Evolutionary conservation across 2,797 vertebrate genomes (phyloP), one percentile per base, ranked within the genome.

Genomic region (Notolabrus celidotus): DNA sequence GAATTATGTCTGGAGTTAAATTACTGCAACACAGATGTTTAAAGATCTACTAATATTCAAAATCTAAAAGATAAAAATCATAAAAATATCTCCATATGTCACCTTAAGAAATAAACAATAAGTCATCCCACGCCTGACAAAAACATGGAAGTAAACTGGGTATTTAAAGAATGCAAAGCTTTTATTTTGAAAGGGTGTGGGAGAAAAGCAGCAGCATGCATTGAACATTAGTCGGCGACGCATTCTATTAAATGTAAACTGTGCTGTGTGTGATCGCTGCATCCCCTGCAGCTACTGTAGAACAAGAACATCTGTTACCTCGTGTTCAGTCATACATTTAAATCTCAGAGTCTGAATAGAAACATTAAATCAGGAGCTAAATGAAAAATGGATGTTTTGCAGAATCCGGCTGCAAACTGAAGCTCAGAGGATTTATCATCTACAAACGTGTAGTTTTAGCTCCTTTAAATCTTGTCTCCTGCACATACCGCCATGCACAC

Each of bases 371-470:
- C 50, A 17, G 39, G 17, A n/a, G 15, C 31, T 10, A 34, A 67
- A 70, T 61, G 55, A 63, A 66, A 66, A 70, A 34, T 3, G 1
- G 27, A 47, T 61, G 45, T 25, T 19, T 11, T n/a, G 36, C 38
- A 39, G 27, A 7, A 56, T 47, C 47, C 41, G 46, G 34, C 54
- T 33, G 45, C 34, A 49, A 53, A 55, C 15, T 59, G 14, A 23
- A 45, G 23, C 8, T 53, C n/a, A 12, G 49, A 27, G 52, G 31
- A 64, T 49, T 56, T 62, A 23, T 55, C 53, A 59, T 64, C 49
- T 50, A 2, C 8, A 34, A 42, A 39, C n/a, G 5, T 42, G 3
- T 46, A 19, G 17, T 27, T 46, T 46, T 16, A 33, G 23, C 15
- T 6, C 10, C 20, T 45, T n/a, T 11, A 36, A 41, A 64, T 16